These are phyloP conservation scores for Ochropleura plecta DNA, from an alignment of 2,888 invertebrate genomes.

Conservation along the genomic window DNA sequence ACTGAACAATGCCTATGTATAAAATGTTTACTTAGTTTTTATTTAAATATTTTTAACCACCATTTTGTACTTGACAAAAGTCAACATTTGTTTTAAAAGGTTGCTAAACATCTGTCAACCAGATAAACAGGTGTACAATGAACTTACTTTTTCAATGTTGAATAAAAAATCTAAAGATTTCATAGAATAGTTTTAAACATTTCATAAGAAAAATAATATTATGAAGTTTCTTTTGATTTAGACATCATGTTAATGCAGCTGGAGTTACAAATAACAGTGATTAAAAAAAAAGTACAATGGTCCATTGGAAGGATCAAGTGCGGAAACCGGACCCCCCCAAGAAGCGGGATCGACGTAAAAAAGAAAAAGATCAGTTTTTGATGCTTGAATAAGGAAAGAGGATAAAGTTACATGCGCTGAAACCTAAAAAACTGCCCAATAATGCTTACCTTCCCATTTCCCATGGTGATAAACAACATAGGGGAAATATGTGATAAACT, in stretches of 20 bases:
- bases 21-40: background rate
- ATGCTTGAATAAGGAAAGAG: background rate
- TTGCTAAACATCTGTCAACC: background rate
- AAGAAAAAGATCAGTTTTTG: too few relatives aligned
- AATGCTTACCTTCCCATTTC: slow-evolving; percentile 95
- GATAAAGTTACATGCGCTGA: background rate
- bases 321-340: too few relatives aligned
- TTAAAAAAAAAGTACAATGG: too few relatives aligned
- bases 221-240: background rate
- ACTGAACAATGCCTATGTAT: background rate
- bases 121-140: slow-evolving; percentile 22
- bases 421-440: background rate
- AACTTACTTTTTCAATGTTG: background rate
- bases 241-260: background rate
- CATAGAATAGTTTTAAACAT: background rate
- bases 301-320: too few relatives aligned
- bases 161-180: background rate
- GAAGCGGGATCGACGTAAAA: too few relatives aligned
- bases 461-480: slow-evolving; percentile 98
- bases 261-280: background rate
- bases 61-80: background rate
- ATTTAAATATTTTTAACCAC: background rate
- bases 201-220: background rate
- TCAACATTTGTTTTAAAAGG: slow-evolving; percentile 24
- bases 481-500: slow-evolving; percentile 96